Evolutionary conservation across 1,140 invertebrate genomes (phyloP), one percentile per base, ranked within the genome.

Genomic region (Zaprionus gabonicus): DNA sequence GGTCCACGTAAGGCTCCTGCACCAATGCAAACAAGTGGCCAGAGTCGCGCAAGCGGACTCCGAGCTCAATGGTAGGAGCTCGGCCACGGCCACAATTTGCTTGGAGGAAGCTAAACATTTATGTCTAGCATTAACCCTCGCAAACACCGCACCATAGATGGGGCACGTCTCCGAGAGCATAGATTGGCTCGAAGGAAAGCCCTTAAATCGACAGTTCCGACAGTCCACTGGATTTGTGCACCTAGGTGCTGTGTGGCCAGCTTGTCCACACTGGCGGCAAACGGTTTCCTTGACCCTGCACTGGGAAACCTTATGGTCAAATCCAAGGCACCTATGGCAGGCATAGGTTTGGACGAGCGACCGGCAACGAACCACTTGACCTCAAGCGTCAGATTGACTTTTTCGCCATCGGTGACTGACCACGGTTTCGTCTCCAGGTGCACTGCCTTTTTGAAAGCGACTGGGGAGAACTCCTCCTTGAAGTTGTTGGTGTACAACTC

Each of bases 331-430:
- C 23, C 46, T 25, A 56, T 70, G 67, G 15, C 67, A 60, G 1
- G 56, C 57, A 38, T 69, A 60, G 1, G 56, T 59, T 2, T 27
- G 6, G 27, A 27, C 27, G 27, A 36, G 34, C 28, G 41, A 49
- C 12, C 60, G 53, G 36, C 59, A 64, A 1, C 60, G 59, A 64
- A 64, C 69, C 53, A 71, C 55, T 71, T 71, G 20, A 64, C 53
- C 7, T 58, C 65, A 3, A 68, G 36, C 17, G 53, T 57, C n/a
- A 68, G 25, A 15, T 68, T 68, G 0, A 57, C 25, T 9, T 6
- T 44, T n/a, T 17, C 23, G 10, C 36, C 38, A 2, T 56, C 65
- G 13, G 53, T 57, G 4, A 28, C 15, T 6, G 23, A 44, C 65
- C 65, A 57, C 2, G 36, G 38, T 13, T 68, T 68, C 6, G 55